Conservation (phyloP, 2,888 invertebrate genomes). For the Brenthis ino region DNA sequence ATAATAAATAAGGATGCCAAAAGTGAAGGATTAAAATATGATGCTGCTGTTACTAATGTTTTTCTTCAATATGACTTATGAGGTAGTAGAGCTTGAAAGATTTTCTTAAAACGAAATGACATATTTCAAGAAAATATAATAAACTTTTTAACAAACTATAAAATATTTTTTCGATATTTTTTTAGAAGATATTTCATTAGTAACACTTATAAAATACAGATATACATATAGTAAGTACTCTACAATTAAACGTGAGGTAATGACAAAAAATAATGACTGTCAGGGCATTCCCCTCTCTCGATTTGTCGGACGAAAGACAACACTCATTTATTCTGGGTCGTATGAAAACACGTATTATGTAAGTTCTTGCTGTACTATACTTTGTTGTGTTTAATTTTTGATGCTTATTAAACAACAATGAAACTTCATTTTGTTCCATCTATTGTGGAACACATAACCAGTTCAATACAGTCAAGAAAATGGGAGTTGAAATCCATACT, state of each 20-base stretch:
- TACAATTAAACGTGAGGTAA: constrained; percentile 8
- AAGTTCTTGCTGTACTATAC: constrained; percentile 24
- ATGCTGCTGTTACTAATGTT: too few relatives aligned
- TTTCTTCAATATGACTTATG: too few relatives aligned
- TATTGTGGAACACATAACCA: constrained; percentile 1
- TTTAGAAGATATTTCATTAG: too few relatives aligned
- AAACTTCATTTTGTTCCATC: neutral
- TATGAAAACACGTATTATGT: constrained; percentile 37
- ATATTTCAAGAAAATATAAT: too few relatives aligned
- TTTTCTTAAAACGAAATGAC: too few relatives aligned
- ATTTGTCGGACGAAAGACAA: constrained; percentile 25
- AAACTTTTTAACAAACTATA: too few relatives aligned
- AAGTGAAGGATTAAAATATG: too few relatives aligned
- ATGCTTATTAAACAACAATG: constrained; percentile 25
- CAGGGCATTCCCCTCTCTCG: constrained; percentile 62
- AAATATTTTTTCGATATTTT: too few relatives aligned
- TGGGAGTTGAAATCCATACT: neutral
- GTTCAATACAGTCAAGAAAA: neutral
- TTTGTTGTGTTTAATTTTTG: constrained; percentile 19
- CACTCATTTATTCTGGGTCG: constrained; percentile 29
- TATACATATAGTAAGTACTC: neutral
- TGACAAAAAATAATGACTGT: constrained; percentile 49
- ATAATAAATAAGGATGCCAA: too few relatives aligned
- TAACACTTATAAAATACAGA: neutral
- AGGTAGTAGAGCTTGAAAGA: too few relatives aligned